A percentile compares a stretch with the other conserved stretches of the same genome.
phyloP scores from a whole-genome alignment of 2,113 vertebrate genomes.

The Mormyrus lacerda region DNA sequence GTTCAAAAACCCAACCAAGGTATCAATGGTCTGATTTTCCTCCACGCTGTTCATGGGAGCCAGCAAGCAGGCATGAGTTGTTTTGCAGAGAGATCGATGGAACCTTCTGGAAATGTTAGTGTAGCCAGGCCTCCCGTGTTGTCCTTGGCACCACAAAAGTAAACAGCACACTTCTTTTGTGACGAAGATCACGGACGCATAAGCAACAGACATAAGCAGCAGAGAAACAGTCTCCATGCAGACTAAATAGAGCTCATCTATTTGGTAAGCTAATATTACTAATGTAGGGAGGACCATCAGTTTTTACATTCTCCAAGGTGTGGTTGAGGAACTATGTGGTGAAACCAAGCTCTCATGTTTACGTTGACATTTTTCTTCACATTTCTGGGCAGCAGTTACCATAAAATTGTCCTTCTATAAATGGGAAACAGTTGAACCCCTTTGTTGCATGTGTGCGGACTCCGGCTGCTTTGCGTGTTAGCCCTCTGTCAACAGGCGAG shows the following conservation, averaged over 20 bases:
- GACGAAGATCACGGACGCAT: constrained; percentile 42
- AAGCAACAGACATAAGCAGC: constrained; percentile 4
- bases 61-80: constrained; percentile 22
- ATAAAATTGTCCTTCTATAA: constrained; percentile 38
- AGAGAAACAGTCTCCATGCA: constrained; percentile 27
- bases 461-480: background rate
- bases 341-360: constrained; percentile 21
- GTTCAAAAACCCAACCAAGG: constrained; percentile 8
- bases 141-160: constrained; percentile 39
- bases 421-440: constrained; percentile 13
- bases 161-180: constrained; percentile 46
- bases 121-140: constrained; percentile 33
- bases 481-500: background rate
- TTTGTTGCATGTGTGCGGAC: constrained; percentile 19
- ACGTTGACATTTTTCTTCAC: constrained; percentile 16
- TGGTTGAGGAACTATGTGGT: constrained; percentile 7
- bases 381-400: constrained; percentile 32
- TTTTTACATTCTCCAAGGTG: constrained; percentile 3
- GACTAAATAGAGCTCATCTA: constrained; percentile 45
- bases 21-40: background rate
- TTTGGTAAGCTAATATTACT: constrained; percentile 25
- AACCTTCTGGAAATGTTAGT: constrained; percentile 35
- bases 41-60: constrained; percentile 5
- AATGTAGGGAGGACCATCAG: background rate
- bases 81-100: constrained; percentile 31